A percentile compares a stretch with the other conserved stretches of the same genome.
Evolutionary conservation across 2,888 invertebrate genomes (phyloP).

Genomic region (Dasypogon diadema): DNA sequence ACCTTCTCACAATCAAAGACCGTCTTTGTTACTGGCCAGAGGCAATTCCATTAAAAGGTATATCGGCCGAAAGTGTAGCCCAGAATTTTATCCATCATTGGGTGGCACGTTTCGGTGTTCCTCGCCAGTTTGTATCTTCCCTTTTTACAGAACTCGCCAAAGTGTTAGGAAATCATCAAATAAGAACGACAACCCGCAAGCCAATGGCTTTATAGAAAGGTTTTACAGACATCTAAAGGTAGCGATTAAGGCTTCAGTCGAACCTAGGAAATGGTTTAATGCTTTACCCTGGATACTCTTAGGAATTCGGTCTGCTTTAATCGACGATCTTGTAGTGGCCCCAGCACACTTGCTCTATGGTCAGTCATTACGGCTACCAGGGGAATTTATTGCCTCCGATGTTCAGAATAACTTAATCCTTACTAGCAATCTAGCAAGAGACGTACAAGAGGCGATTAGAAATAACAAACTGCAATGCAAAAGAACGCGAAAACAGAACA

Average conservation of each 20-base stretch:
- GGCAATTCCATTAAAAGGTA: not conserved
- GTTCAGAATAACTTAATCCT: not conserved
- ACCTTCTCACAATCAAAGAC: not conserved
- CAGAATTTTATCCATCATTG: not conserved
- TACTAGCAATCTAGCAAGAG: not conserved
- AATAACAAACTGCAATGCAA: not conserved
- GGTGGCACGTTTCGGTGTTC: not conserved
- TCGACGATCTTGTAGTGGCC: not conserved
- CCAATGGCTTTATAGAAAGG: not conserved
- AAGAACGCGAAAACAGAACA: not conserved
- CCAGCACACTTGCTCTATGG: constrained; percentile 4
- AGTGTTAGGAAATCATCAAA: not conserved
- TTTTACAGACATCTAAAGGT: not conserved
- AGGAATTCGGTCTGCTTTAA: not conserved
- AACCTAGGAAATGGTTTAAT: not conserved
- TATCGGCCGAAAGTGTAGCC: not conserved
- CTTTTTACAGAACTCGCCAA: not conserved
- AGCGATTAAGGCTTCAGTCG: not conserved
- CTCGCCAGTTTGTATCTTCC: not conserved
- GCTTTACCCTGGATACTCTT: constrained; percentile 12
- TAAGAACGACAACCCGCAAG: not conserved
- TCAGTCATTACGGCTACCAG: not conserved
- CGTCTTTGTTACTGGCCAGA: not conserved
- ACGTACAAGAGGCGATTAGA: not conserved
- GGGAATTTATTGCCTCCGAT: constrained; percentile 3